Percentiles rank a stretch among this genome's conserved stretches.
Evolutionary conservation across 2,113 vertebrate species (phyloP).

Genomic region (Cyprinodon brontotheroides): DNA sequence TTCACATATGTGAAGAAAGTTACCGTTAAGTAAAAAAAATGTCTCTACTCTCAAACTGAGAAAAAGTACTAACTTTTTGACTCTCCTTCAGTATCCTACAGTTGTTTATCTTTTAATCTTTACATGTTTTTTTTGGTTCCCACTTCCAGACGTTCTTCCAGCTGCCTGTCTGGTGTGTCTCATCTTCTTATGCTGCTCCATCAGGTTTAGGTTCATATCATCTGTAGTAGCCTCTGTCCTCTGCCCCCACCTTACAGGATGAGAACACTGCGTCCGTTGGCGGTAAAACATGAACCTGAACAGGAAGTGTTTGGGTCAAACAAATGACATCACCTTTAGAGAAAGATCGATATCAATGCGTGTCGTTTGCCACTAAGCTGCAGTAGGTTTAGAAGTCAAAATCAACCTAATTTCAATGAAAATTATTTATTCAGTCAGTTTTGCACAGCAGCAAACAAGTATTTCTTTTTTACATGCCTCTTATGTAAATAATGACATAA

Average conservation of each 20-base stretch:
- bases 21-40: not conserved
- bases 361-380: not conserved
- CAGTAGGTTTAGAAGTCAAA: conserved; percentile 45
- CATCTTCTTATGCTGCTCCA: conserved; percentile 34
- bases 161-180: conserved; percentile 50
- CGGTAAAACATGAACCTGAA: conserved; percentile 46
- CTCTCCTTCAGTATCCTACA: not conserved
- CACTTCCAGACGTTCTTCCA: conserved; percentile 3
- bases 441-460: not conserved
- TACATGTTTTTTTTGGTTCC: not conserved
- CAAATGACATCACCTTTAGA: conserved; percentile 44
- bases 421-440: not conserved
- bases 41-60: not conserved
- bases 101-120: not conserved
- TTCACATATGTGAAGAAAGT: not conserved
- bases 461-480: not conserved
- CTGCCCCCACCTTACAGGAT: conserved; percentile 16
- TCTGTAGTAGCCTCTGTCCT: not conserved
- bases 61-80: not conserved
- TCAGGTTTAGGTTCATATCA: not conserved
- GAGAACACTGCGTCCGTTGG: conserved; percentile 40
- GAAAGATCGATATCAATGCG: conserved; percentile 40
- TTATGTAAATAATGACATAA: not conserved
- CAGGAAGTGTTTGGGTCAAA: conserved; percentile 49
- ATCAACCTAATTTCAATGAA: conserved; percentile 7